Conservation (phyloP, 2,797 vertebrate genomes). For the Astyanax mexicanus region DNA sequence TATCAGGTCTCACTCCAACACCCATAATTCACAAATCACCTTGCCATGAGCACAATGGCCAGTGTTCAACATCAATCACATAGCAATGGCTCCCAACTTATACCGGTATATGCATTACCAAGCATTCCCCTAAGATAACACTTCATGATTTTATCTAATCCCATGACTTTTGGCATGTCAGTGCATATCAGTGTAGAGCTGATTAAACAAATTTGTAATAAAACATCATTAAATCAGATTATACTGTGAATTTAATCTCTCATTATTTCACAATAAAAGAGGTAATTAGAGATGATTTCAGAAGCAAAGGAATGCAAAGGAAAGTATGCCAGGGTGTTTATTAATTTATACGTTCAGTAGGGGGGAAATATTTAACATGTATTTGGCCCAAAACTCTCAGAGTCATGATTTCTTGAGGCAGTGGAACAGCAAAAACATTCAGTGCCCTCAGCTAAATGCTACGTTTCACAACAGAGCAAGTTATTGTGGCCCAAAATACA, state of each 20-base stretch:
- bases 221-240: background rate
- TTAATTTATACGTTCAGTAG: background rate
- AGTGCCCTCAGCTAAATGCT: background rate
- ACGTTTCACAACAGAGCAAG: background rate
- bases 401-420: background rate
- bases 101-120: too few relatives aligned
- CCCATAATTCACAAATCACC: too few relatives aligned
- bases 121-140: too few relatives aligned
- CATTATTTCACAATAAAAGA: background rate
- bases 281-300: background rate
- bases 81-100: too few relatives aligned
- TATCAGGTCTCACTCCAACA: too few relatives aligned
- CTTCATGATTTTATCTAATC: too few relatives aligned
- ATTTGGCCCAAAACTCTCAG: background rate
- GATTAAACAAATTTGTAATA: background rate
- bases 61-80: too few relatives aligned
- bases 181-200: background rate
- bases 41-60: too few relatives aligned
- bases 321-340: background rate
- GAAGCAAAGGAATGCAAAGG: background rate
- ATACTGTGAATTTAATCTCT: background rate
- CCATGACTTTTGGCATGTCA: too few relatives aligned
- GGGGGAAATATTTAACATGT: background rate
- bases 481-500: background rate
- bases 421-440: background rate